A percentile compares a stretch with the other conserved stretches of the same genome.
These are phyloP conservation scores for Prionailurus bengalensis DNA, from an alignment of 2,113 vertebrate species.

Conservation along the genomic window DNA sequence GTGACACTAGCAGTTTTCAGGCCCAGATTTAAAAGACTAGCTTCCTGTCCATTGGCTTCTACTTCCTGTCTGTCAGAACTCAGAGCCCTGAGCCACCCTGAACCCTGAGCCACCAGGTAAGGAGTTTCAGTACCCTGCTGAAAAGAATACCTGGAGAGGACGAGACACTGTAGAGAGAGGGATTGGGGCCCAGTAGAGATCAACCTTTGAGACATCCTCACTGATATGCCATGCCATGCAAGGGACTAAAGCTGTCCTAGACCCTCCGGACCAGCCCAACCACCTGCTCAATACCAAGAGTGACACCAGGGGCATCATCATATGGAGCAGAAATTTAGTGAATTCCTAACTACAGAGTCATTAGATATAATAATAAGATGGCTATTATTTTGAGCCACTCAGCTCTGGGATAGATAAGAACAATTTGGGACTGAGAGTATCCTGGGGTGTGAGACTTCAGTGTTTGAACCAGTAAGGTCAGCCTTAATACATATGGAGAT, in stretches of 20 bases:
- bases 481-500: background rate
- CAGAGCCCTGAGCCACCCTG: background rate
- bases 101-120: background rate
- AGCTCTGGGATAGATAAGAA: conserved; percentile 1
- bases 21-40: background rate
- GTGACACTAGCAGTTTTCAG: background rate
- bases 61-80: background rate
- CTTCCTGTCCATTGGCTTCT: background rate
- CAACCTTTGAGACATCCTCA: background rate
- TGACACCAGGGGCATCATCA: background rate
- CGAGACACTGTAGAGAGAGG: background rate
- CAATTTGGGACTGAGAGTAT: conserved; percentile 20
- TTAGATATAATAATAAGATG: conserved; percentile 21
- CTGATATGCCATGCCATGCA: background rate
- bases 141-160: background rate
- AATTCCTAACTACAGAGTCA: conserved; percentile 42
- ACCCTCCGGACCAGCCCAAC: background rate
- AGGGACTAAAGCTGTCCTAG: background rate
- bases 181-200: background rate
- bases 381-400: conserved; percentile 42
- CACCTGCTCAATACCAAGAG: background rate
- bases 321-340: background rate
- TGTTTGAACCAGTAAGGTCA: conserved; percentile 19
- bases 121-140: background rate
- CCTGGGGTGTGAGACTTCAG: background rate